Percentiles rank a stretch among this genome's conserved stretches.
phyloP scores from a whole-genome alignment of 2,113 vertebrate genomes.

The Ellobius talpinus region DNA sequence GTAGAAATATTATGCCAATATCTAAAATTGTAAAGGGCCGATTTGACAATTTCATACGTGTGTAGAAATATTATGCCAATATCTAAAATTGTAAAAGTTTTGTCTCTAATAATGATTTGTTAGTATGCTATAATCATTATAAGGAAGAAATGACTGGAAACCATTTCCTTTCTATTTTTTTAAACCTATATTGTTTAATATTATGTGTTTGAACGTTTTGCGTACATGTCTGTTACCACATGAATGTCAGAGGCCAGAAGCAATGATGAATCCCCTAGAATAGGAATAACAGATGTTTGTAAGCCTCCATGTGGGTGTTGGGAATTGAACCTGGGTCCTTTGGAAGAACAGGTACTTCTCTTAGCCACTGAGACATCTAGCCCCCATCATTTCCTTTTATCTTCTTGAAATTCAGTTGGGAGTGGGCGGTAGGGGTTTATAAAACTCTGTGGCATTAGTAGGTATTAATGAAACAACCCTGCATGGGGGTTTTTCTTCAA shows the following conservation, averaged over 20 bases:
- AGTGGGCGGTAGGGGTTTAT: background rate
- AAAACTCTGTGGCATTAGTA: constrained; percentile 11
- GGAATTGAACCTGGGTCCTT: background rate
- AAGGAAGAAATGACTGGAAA: background rate
- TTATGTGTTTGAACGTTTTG: background rate
- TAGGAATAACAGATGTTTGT: background rate
- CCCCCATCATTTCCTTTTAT: background rate
- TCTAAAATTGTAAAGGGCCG: background rate
- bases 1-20: background rate
- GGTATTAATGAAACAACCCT: background rate
- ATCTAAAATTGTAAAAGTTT: constrained; percentile 12
- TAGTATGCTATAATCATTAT: constrained; percentile 9
- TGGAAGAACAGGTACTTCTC: background rate
- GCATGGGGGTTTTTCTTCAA: background rate
- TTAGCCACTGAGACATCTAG: background rate
- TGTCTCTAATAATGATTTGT: background rate
- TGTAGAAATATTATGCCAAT: background rate
- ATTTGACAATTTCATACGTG: background rate
- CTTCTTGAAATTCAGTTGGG: background rate
- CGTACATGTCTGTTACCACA: background rate
- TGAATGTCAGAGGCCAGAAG: background rate
- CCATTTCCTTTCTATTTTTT: background rate
- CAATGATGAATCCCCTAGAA: background rate
- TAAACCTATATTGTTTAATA: background rate
- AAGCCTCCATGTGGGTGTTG: background rate